Evolutionary conservation across 2,888 invertebrate species (phyloP), one percentile per base, ranked within the genome.

Genomic region (Drosophila eohydei): DNA sequence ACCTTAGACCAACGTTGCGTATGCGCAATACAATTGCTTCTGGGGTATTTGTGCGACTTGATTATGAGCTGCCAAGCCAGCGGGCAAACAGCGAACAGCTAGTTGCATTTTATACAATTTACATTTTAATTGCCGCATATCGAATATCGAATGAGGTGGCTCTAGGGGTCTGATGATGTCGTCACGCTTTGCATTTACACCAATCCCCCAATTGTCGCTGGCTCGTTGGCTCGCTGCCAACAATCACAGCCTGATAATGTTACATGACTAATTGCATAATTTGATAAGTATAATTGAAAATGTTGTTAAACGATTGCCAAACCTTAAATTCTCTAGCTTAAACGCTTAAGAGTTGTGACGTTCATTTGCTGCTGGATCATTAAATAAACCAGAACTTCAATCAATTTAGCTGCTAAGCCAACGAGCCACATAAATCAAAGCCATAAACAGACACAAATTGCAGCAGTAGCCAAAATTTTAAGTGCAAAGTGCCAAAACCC

Each of bases 91-190:
- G 50, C 60, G 72, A 80, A 80, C 57, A 57, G 50, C 60, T 72
- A 77, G 77, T 74, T 71, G 85, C 74, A 75, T 77, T 75, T 77
- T 71, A 64, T 80, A 74, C 74, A 81, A 89, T 87, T 85, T 87
- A 84, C 82, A 87, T 89, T 85, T 89, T 89, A 89, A 85, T 85
- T 82, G 86, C 80, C 72, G 77, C 71, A 74, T 85, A 79, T 75
- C 69, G 66, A 71, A 64, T 78, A 71, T 74, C 84, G 57, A 58
- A 60, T 21, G 21, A 21, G 21, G 21, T 21, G n/a, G 64, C 65
- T 71, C 30, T 9, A 2, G n/a, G 5, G 66, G 7, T 58, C 73
- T 64, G 70, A 80, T 67, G 80, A 78, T 78, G 80, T 80, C 71
- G 80, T 78, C 77, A 78, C 77, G 76, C 79, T 65, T 73, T 28